These are phyloP conservation scores for Aegithalos caudatus DNA, from an alignment of 2,113 vertebrate genomes.

Conservation along the genomic window DNA sequence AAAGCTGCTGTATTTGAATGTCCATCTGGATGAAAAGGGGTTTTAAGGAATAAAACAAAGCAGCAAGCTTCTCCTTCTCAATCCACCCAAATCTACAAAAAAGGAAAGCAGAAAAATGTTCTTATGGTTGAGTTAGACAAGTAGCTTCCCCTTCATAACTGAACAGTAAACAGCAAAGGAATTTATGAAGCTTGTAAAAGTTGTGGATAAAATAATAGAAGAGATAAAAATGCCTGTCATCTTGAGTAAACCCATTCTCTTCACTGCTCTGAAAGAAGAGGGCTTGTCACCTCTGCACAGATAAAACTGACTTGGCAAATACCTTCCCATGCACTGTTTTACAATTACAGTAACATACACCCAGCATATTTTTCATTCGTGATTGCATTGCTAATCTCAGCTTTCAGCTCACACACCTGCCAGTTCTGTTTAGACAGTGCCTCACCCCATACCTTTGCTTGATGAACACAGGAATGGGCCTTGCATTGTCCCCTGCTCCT, in stretches of 20 bases:
- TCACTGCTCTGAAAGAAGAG: neutral
- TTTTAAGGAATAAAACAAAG: neutral
- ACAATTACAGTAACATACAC: neutral
- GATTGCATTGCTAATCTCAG: neutral
- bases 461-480: neutral
- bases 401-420: neutral
- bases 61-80: neutral
- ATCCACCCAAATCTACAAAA: neutral
- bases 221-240: neutral
- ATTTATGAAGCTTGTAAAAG: constrained; percentile 46
- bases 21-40: neutral
- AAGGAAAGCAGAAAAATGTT: neutral
- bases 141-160: neutral
- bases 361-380: neutral
- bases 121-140: neutral
- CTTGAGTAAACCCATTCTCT: neutral
- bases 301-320: neutral
- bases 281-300: neutral
- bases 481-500: neutral
- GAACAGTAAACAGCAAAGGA: neutral
- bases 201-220: neutral
- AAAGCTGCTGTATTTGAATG: neutral
- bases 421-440: neutral
- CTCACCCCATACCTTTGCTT: neutral
- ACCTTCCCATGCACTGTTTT: neutral